These are phyloP conservation scores for Poeciliopsis retropinna DNA, from an alignment of 2,113 vertebrate species.

Conservation along the genomic window DNA sequence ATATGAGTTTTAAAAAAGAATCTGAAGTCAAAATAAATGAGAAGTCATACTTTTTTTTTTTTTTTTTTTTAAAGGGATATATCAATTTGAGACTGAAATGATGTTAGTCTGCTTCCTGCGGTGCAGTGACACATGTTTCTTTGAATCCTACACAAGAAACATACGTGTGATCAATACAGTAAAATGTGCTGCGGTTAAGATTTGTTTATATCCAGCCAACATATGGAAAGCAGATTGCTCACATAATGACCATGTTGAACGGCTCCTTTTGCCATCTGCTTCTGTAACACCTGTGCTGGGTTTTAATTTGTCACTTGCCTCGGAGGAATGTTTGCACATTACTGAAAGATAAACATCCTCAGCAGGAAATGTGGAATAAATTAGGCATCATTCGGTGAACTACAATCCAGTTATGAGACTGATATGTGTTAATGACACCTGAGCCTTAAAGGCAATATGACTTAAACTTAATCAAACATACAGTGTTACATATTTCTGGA, in stretches of 20 bases:
- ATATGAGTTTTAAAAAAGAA: no score
- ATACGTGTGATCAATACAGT: not conserved
- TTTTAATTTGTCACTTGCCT: conserved; percentile 15
- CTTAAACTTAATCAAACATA: not conserved
- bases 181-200: not conserved
- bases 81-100: not conserved
- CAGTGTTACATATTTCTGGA: not conserved
- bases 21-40: no score
- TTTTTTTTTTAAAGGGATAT: not conserved
- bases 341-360: not conserved
- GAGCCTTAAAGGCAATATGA: not conserved
- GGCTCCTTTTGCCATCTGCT: conserved; percentile 27
- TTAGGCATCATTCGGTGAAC: not conserved
- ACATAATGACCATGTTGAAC: conserved; percentile 24
- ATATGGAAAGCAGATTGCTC: conserved; percentile 27
- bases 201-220: conserved; percentile 15
- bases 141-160: not conserved
- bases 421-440: not conserved
- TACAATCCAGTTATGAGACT: not conserved
- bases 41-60: not conserved
- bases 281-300: conserved; percentile 11
- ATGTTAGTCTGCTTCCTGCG: not conserved
- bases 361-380: not conserved
- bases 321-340: not conserved
- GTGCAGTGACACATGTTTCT: not conserved